Evolutionary conservation across 2,888 invertebrate genomes (phyloP), one percentile per base, ranked within the genome.

Genomic region (Parochlus steinenii): DNA sequence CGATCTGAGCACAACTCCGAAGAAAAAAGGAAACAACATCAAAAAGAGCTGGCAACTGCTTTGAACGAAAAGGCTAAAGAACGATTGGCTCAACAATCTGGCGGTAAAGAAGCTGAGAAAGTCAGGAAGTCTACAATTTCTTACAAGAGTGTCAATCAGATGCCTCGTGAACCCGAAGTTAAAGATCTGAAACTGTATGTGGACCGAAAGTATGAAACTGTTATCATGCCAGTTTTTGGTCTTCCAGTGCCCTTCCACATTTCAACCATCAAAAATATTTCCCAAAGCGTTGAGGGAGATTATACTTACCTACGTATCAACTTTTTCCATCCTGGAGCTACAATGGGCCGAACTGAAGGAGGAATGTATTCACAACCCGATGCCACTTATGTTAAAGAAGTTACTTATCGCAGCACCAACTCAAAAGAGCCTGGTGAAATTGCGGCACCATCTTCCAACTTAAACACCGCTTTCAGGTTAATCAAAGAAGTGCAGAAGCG

Each of bases 401-500:
- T 98, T 75, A 97, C 97, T 25, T 98, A 93, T 59, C 76, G 97
- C 48, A 92, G 92, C 62, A 86, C 87, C 48, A 98, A 98, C 60
- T 81, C 85, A 26, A 97, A 97, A 62, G 95, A 95, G 52, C 93
- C 93, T 1, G 97, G 97, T 17, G 92, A 92, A 61, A 67, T 85
- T 41, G 78, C 82, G 3, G 83, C 97, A 0, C 92, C 97, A 0
- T 93, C 93, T 0, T 75, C 87, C 10, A 98, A 98, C 58, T 64
- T 99, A 30, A 93, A 87, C 57, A 95, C 89, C 7, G 95, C 95
- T 18, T 95, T 93, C 62, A 74, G 97, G 44, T 67, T 98, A 36
- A 98, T 99, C 48, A 99, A 99, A 60, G 98, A 99, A 63, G 89
- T 93, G 19, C 98, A 99, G 64, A 93, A 98, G 59, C 89, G 89